Evolutionary conservation across 2,888 invertebrate genomes (phyloP), one percentile per base, ranked within the genome.

Genomic region (Apodemia duryi): DNA sequence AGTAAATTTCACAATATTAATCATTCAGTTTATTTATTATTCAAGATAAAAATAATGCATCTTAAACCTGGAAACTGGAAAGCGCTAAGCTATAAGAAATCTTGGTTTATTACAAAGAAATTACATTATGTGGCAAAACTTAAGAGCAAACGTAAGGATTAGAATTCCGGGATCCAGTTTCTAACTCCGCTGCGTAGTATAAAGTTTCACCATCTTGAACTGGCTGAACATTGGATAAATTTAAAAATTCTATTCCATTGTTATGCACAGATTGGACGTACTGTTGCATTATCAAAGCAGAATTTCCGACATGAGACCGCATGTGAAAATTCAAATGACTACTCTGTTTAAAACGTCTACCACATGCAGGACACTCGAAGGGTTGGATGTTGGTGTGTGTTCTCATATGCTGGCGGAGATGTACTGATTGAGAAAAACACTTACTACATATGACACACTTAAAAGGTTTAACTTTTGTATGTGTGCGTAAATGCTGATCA

Each of bases 381-480:
- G 92, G 92, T 69, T 91, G 91, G 62, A 91, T 90, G 70, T 91
- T 91, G 0, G 92, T 91, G 70, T 92, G 92, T 0, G 91, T 91
- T 0, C 92, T 78, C 92, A 92, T 92, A 72, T 92, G 92, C 72
- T 92, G 92, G 1, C 86, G 78, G 49, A 92, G 77, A 67, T 92
- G 92, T 1, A 92, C 91, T 0, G 91, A 91, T 66, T 92, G 92
- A 0, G 92, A 91, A 71, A 92, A 92, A 62, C 86, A 83, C 68
- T 90, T 91, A 68, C 78, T 80, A 69, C 92, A 92, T 67, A 92
- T 83, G 0, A 91, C 85, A 71, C 92, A 92, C 67, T 83, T 85
- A 69, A 89, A 92, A 0, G 92, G 92, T 64, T 92, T 91, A 38
- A 90, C 81, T 75, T 91, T 91, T 0, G 91, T 91, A 65, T 92